Evolutionary conservation across 2,113 vertebrate genomes (phyloP).

Genomic region (Aythya baeri): DNA sequence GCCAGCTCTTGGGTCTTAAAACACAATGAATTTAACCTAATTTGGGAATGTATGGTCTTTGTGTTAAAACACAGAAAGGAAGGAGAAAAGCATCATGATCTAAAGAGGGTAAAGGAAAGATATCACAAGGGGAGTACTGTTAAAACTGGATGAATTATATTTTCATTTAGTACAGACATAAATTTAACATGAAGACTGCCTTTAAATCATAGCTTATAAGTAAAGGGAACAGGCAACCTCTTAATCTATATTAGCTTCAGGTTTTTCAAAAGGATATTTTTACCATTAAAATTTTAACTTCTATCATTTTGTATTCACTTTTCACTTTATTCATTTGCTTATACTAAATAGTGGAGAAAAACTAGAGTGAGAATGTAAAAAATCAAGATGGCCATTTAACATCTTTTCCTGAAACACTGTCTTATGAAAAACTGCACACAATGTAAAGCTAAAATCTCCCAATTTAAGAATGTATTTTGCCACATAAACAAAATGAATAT

Average conservation of each 20-base stretch:
- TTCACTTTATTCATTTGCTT: slow-evolving; percentile 6
- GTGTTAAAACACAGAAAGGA: not conserved
- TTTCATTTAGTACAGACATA: not conserved
- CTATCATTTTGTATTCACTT: not conserved
- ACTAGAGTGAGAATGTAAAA: not conserved
- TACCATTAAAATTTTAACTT: not conserved
- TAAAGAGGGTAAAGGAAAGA: slow-evolving; percentile 13
- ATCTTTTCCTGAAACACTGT: not conserved
- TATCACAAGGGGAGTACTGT: not conserved
- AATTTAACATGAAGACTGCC: not conserved
- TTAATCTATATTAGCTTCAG: not conserved
- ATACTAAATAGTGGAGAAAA: slow-evolving; percentile 11
- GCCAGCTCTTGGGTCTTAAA: slow-evolving; percentile 19
- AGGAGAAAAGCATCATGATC: not conserved
- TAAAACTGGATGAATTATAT: not conserved
- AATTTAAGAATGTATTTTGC: slow-evolving; percentile 6
- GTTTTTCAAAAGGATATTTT: not conserved
- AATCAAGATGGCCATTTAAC: not conserved
- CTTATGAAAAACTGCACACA: not conserved
- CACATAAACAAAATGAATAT: not conserved
- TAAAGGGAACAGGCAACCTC: not conserved
- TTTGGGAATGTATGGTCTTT: slow-evolving; percentile 25
- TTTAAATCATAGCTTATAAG: slow-evolving; percentile 1
- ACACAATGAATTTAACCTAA: slow-evolving; percentile 23
- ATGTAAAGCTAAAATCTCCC: not conserved